Percentiles rank a stretch among this genome's conserved stretches.
Conservation (phyloP, 2,113 vertebrate genomes). For the Bostrychus sinensis region DNA sequence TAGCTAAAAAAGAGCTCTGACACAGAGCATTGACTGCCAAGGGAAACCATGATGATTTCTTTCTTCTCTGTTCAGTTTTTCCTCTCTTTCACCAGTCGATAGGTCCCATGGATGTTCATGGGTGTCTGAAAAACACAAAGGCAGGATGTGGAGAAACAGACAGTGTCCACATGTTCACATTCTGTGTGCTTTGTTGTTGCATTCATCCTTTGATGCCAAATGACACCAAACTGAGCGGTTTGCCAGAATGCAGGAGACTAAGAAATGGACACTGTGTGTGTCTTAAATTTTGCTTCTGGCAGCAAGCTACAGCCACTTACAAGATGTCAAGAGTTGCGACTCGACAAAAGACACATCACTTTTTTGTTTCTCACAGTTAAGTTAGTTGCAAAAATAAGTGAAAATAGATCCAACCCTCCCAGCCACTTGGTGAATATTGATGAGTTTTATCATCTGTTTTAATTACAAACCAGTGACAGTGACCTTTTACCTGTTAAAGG, state of each 20-base stretch:
- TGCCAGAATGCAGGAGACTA: constrained; percentile 44
- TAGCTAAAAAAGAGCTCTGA: constrained; percentile 49
- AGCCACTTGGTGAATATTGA: constrained; percentile 83
- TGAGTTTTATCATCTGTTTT: constrained; percentile 97
- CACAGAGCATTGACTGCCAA: constrained; percentile 65
- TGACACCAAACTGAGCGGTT: constrained; percentile 50
- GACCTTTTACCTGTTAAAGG: constrained; percentile 70
- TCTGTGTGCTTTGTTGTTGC: constrained; percentile 52
- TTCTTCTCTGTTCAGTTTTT: constrained; percentile 59
- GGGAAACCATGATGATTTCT: constrained; percentile 67
- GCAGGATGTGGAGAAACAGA: constrained; percentile 38
- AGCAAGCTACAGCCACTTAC: constrained; percentile 73
- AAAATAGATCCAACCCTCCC: constrained; percentile 68
- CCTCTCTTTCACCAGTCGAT: constrained; percentile 62
- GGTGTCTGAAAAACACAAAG: constrained; percentile 43
- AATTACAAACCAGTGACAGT: constrained; percentile 72
- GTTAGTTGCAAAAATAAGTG: constrained; percentile 65
- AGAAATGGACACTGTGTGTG: constrained; percentile 61
- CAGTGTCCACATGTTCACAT: constrained; percentile 26
- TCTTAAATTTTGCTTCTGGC: constrained; percentile 71
- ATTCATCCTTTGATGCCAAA: constrained; percentile 70
- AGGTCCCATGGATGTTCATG: constrained; percentile 41
- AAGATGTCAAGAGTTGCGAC: constrained; percentile 75
- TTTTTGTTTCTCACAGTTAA: constrained; percentile 67
- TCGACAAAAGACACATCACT: constrained; percentile 68